phyloP scores from a whole-genome alignment of 2,797 vertebrate genomes.

The Myotis findleyi region DNA sequence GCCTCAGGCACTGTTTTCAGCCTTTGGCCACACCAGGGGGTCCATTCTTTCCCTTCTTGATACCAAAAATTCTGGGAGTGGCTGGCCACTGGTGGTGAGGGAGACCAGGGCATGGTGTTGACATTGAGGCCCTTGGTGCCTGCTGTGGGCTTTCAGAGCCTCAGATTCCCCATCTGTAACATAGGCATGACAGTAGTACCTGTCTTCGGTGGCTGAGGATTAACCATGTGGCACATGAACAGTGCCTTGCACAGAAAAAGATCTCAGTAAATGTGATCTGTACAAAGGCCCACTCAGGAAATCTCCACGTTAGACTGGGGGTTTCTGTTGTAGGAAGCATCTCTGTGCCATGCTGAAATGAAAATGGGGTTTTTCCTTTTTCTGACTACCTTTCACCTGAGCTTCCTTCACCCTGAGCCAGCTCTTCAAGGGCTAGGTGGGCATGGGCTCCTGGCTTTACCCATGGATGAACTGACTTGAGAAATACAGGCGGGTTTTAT shows the following conservation, averaged over 20 bases:
- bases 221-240: accelerated
- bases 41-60: neutral
- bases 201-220: neutral
- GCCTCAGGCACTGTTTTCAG: neutral
- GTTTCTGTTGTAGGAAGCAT: neutral
- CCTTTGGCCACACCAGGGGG: neutral
- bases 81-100: neutral
- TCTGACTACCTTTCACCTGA: neutral
- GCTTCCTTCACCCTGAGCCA: neutral
- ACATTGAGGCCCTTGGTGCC: neutral
- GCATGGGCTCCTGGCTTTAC: neutral
- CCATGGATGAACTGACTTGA: neutral
- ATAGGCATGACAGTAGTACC: neutral
- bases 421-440: neutral
- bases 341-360: neutral
- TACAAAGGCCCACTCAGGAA: neutral
- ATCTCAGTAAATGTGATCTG: neutral
- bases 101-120: neutral
- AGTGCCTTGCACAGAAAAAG: neutral
- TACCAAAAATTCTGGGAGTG: neutral
- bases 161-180: neutral
- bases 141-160: neutral
- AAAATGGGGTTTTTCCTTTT: neutral
- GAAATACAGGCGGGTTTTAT: neutral
- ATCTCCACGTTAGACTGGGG: neutral